phyloP scores from a whole-genome alignment of 2,797 vertebrate species.

The Gila robusta region DNA sequence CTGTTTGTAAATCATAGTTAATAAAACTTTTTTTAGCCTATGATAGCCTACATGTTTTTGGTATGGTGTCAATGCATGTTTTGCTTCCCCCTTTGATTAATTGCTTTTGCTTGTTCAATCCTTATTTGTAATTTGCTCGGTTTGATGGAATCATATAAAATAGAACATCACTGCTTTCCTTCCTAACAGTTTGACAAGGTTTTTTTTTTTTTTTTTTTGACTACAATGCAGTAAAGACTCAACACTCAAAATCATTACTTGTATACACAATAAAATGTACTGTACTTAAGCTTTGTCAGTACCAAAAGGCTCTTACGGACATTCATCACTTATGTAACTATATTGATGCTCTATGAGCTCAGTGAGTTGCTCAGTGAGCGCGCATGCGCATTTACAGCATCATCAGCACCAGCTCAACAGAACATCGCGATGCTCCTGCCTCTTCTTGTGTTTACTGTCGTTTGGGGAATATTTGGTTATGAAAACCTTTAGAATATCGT shows the following conservation, averaged over 20 bases:
- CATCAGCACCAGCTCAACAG: constrained; percentile 79
- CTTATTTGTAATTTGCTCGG: not conserved
- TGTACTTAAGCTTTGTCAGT: no score
- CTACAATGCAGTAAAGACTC: not conserved
- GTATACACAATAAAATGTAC: not conserved
- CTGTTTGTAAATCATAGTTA: no score
- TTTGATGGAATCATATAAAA: not conserved
- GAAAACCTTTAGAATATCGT: not conserved
- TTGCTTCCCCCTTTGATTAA: not conserved
- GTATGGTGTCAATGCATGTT: not conserved
- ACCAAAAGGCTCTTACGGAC: not conserved
- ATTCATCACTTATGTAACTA: constrained; percentile 39
- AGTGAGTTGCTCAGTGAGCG: no score
- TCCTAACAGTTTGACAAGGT: no score
- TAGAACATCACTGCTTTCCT: not conserved
- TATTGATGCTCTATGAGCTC: constrained; percentile 43
- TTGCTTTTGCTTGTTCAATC: not conserved
- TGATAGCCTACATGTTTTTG: not conserved
- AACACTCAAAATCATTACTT: not conserved
- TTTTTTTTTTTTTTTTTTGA: not conserved
- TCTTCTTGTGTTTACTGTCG: constrained; percentile 52
- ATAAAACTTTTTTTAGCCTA: no score
- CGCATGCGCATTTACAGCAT: constrained; percentile 78
- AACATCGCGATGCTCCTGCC: constrained; percentile 55
- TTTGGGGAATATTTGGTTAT: not conserved